A percentile compares a stretch with the other conserved stretches of the same genome.
Evolutionary conservation across 1,140 invertebrate species (phyloP).

Genomic region (Protaetia brevitarsis): DNA sequence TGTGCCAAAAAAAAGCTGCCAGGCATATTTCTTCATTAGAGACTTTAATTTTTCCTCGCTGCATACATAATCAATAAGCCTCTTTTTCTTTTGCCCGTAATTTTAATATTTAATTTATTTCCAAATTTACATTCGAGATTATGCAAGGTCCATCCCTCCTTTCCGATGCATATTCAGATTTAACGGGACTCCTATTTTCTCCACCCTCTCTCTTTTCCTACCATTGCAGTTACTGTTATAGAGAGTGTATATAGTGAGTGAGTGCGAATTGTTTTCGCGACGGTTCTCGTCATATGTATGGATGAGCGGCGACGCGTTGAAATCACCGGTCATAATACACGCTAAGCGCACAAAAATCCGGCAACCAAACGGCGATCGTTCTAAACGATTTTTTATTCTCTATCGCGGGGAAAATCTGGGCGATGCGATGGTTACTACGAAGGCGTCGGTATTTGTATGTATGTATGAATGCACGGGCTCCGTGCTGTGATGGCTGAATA

Average conservation of each 20-base stretch:
- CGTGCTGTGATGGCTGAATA: slow-evolving; percentile 35
- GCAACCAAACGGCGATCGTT: not conserved
- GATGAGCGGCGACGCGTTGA: slow-evolving; percentile 28
- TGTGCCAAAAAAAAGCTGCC: slow-evolving; percentile 29
- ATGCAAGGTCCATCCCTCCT: slow-evolving; percentile 45
- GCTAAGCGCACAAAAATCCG: not conserved
- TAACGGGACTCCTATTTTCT: not conserved
- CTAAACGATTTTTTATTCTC: not conserved
- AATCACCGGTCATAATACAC: slow-evolving; percentile 26
- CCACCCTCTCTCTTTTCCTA: not conserved
- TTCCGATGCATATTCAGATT: slow-evolving; percentile 44
- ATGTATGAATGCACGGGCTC: not conserved
- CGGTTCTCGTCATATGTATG: not conserved
- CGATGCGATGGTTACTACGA: not conserved
- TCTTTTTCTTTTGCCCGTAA: slow-evolving; percentile 45
- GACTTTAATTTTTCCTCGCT: slow-evolving; percentile 50
- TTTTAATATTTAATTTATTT: slow-evolving; percentile 53
- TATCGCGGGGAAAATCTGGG: not conserved
- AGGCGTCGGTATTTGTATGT: not conserved
- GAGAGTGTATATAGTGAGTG: not conserved
- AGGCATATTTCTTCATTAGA: slow-evolving; percentile 50
- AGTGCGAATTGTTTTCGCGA: slow-evolving; percentile 6
- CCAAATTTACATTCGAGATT: slow-evolving; percentile 51
- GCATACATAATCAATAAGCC: slow-evolving; percentile 51
- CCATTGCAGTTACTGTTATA: not conserved